These are phyloP conservation scores for Sarcophaga carnaria DNA, from an alignment of 2,888 invertebrate species.

Conservation along the genomic window DNA sequence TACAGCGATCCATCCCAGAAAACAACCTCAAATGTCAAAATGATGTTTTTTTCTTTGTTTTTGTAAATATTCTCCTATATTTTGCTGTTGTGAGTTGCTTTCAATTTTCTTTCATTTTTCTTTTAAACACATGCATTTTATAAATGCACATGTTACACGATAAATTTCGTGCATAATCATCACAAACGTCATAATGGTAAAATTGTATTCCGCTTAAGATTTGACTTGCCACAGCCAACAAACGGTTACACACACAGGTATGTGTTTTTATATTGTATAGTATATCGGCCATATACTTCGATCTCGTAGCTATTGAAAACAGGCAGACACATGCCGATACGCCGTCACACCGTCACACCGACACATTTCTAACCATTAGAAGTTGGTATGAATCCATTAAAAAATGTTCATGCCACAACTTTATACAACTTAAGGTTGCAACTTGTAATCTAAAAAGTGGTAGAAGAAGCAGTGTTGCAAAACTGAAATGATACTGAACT, in stretches of 20 bases:
- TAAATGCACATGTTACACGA: constrained; percentile 74
- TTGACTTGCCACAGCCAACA: constrained; percentile 42
- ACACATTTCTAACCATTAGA: constrained; percentile 5
- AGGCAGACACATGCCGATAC: constrained; percentile 28
- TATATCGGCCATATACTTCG: not conserved
- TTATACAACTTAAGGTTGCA: not conserved
- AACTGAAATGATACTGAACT: no score
- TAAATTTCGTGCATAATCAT: constrained; percentile 74
- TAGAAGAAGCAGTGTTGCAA: not conserved
- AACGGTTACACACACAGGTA: not conserved
- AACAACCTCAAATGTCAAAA: constrained; percentile 61
- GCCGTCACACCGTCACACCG: no score
- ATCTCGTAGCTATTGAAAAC: constrained; percentile 11
- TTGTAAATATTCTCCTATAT: constrained; percentile 25
- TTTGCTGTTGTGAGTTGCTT: not conserved
- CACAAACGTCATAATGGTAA: constrained; percentile 60
- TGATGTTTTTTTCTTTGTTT: constrained; percentile 38
- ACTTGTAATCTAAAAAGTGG: not conserved
- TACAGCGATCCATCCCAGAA: constrained; percentile 38
- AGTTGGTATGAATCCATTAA: not conserved
- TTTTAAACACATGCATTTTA: constrained; percentile 64
- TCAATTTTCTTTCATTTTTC: not conserved
- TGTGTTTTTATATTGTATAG: not conserved
- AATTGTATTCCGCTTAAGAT: constrained; percentile 46
- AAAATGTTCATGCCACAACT: not conserved